Evolutionary conservation across 2,888 invertebrate species (phyloP), one percentile per base, ranked within the genome.

Genomic region (Trichacis sp.): DNA sequence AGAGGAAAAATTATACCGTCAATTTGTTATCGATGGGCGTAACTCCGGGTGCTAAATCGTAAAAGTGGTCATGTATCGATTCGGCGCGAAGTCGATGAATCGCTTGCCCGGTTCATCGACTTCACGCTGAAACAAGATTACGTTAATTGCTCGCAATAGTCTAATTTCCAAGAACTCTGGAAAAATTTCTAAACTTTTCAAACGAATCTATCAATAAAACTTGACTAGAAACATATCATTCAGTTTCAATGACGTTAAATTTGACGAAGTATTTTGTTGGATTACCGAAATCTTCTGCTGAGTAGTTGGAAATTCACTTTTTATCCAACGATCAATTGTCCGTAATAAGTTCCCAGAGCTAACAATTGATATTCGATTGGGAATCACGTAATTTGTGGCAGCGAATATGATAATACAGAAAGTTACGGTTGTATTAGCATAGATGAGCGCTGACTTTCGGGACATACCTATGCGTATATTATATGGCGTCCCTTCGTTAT

Each of bases 401-500:
- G 45, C 45, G 20, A 18, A 18, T 78, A 77, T 75, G 75, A 80
- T 77, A 77, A 77, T 75, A 61, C 69, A 64, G 64, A 73, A 78
- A 78, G 75, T 78, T 77, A 74, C 56, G 67, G 58, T 46, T 61
- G 68, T 71, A 75, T 79, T 73, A 75, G 73, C 73, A 70, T 73
- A 67, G 61, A 20, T 24, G 18, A 48, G 12, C 33, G 38, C 58
- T 43, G 59, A 51, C 48, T 62, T 33, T 50, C 45, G 59, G 45
- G 43, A 58, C 57, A 20, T 58, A 62, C 63, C 46, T 40, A 61
- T 45, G 54, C 63, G 51, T 45, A 65, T 47, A 47, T 66, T 58
- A 58, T 55, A 46, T 33, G 40, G 59, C 42, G 46, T 9, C 67
- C 64, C 57, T 73, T 79, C 78, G 80, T 80, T 80, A 80, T 80